phyloP scores from a whole-genome alignment of 1,140 invertebrate genomes.

The Drosophila triauraria region DNA sequence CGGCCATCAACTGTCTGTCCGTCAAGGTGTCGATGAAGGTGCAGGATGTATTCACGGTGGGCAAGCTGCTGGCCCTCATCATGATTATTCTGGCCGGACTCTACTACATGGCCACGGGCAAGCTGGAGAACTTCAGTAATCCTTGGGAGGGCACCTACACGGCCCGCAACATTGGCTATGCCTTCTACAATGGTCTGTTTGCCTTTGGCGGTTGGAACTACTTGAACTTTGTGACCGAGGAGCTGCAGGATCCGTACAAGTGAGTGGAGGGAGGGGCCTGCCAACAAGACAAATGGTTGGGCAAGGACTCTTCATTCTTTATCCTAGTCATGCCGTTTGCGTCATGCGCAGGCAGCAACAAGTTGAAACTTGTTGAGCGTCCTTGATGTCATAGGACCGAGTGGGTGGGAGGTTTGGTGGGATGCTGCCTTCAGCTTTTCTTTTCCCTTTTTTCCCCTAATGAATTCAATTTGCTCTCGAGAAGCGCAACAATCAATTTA shows the following conservation, averaged over 20 bases:
- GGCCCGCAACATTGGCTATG: constrained; percentile 89
- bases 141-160: constrained; percentile 90
- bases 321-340: constrained; percentile 35
- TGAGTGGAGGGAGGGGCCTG: constrained; percentile 85
- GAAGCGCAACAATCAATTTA: constrained; percentile 67
- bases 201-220: constrained; percentile 99
- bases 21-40: constrained; percentile 95
- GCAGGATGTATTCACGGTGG: constrained; percentile 95
- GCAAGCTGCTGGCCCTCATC: constrained; percentile 93
- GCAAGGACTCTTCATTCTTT: constrained; percentile 24
- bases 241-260: constrained; percentile 97
- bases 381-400: constrained; percentile 46
- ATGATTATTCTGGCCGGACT: constrained; percentile 94
- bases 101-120: constrained; percentile 90
- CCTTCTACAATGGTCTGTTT: constrained; percentile 97
- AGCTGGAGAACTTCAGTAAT: constrained; percentile 89
- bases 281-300: constrained; percentile 57
- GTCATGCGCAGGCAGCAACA: constrained; percentile 76
- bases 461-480: constrained; percentile 73
- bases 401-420: constrained; percentile 5
- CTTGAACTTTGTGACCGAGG: constrained; percentile 97
- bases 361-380: constrained; percentile 74
- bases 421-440: constrained; percentile 7
- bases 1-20: constrained; percentile 94
- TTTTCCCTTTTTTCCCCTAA: constrained; percentile 37